phyloP scores from a whole-genome alignment of 2,113 vertebrate species.

The Brevimyrus niger region DNA sequence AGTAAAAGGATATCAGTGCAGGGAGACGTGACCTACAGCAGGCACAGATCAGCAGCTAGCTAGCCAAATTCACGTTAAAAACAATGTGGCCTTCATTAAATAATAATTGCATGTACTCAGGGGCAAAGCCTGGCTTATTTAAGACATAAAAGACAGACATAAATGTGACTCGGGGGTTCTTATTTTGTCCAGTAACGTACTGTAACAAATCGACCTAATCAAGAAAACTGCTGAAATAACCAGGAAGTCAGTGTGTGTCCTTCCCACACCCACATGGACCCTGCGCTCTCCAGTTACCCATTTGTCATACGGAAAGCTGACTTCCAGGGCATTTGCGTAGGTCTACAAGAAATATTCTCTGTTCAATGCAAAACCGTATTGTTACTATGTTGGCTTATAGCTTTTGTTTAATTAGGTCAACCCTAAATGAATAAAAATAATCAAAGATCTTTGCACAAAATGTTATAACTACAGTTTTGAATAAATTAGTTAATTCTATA shows the following conservation, averaged over 20 bases:
- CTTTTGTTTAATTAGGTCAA: background rate
- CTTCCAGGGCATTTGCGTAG: background rate
- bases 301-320: background rate
- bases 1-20: background rate
- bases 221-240: background rate
- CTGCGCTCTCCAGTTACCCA: background rate
- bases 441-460: background rate
- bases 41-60: background rate
- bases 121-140: background rate
- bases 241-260: background rate
- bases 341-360: background rate
- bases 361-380: background rate
- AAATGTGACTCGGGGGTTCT: background rate
- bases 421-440: background rate
- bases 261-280: background rate
- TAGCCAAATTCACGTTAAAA: background rate
- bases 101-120: background rate
- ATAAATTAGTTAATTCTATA: background rate
- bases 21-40: background rate
- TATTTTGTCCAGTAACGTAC: background rate
- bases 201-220: background rate
- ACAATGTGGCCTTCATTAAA: background rate
- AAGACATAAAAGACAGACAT: background rate
- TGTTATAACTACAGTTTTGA: background rate
- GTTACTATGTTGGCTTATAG: background rate